phyloP scores from a whole-genome alignment of 2,888 invertebrate genomes.

The Nineta flava region DNA sequence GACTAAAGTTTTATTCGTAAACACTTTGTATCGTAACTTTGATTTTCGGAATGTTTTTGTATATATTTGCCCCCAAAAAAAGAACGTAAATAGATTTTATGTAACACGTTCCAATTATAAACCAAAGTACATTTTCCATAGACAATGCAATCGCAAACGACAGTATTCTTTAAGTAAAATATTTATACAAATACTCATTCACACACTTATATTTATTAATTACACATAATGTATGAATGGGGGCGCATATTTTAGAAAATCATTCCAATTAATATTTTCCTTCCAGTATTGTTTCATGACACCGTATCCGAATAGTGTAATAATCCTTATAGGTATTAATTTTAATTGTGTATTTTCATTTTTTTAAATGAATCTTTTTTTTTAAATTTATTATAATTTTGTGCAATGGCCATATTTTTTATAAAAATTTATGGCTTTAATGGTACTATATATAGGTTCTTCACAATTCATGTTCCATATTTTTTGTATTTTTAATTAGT shows the following conservation, averaged over 20 bases:
- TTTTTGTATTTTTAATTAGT: too few species aligned
- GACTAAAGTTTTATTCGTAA: neutral
- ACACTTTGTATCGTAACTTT: neutral
- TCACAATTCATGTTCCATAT: too few species aligned
- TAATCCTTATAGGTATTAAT: neutral
- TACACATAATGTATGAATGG: neutral
- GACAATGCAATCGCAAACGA: neutral
- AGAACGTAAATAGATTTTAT: neutral
- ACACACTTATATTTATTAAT: too few species aligned
- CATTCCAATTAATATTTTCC: neutral
- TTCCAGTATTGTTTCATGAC: neutral
- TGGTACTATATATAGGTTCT: too few species aligned
- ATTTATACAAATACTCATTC: neutral
- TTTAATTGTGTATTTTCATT: neutral
- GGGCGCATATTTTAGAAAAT: neutral
- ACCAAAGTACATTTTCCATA: neutral
- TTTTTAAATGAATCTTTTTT: neutral
- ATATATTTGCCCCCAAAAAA: neutral
- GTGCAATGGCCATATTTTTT: neutral
- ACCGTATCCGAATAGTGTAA: neutral
- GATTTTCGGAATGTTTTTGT: neutral
- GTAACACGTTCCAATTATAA: neutral
- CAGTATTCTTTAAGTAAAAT: neutral
- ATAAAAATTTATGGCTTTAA: too few species aligned
- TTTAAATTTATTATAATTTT: neutral